phyloP scores from a whole-genome alignment of 2,797 vertebrate genomes.

The Corythornis leucogaster region DNA sequence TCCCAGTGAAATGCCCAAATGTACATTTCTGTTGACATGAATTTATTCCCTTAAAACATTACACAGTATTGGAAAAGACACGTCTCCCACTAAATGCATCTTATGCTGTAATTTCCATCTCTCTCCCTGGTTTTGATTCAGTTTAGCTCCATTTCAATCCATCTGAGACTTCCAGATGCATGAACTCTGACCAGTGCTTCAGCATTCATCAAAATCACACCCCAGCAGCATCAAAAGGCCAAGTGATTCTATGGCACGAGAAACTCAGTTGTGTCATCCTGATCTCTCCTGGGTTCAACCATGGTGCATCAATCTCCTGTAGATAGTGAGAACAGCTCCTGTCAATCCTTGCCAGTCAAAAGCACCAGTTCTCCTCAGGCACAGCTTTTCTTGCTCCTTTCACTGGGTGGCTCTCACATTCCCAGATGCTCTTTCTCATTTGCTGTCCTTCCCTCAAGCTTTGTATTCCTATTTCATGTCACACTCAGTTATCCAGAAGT shows the following conservation, averaged over 20 bases:
- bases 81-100: background rate
- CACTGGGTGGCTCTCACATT: background rate
- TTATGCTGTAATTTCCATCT: background rate
- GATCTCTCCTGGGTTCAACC: background rate
- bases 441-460: background rate
- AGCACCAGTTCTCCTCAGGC: background rate
- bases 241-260: background rate
- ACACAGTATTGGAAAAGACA: background rate
- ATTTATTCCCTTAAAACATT: background rate
- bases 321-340: background rate
- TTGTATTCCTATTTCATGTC: background rate
- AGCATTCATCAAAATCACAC: background rate
- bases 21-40: background rate
- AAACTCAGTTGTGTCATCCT: fast-evolving
- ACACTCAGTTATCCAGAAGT: background rate
- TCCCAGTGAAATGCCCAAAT: background rate
- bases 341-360: background rate
- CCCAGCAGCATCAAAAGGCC: background rate
- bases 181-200: background rate
- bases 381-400: background rate
- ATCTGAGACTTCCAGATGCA: background rate
- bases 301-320: background rate
- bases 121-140: background rate
- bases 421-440: background rate
- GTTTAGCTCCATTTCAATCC: background rate